Evolutionary conservation across 2,797 vertebrate species (phyloP), one percentile per base, ranked within the genome.

Genomic region (Chromobotia macracanthus): DNA sequence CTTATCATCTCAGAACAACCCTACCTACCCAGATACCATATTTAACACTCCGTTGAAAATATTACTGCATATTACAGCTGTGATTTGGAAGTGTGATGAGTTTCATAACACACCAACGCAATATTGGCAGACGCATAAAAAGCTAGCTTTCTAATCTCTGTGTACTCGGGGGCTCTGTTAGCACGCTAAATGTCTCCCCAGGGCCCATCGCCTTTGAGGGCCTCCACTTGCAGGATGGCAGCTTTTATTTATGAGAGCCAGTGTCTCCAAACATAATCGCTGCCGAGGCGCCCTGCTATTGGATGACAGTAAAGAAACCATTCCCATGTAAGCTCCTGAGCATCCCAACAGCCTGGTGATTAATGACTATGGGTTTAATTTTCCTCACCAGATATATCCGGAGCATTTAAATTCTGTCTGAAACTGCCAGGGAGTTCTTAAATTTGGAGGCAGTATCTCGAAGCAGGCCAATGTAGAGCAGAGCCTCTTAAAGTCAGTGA

Each of bases 161-260:
- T 72, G 51, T 79, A 23, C 83, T 84, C 72, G 11, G 3, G 46
- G 44, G 76, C 60, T 81, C 72, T 53, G 79, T 80, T 82, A 75
- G 77, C 46, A 28, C 5, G 64, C 58, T 68, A 79, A 86, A 84
- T 74, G 79, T 83, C 46, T 77, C 83, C 81, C 71, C 18, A 21
- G 69, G 69, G 81, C 71, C 50, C 2, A 5, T 28, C 31, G 83
- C 76, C 58, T 80, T 82, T 79, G 61, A 77, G 41, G 55, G 28
- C 41, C 18, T 35, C 60, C 60, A 64, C 69, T 79, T 73, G 76
- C 83, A 79, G 81, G 48, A 81, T 81, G 79, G 65, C 81, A 83
- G 72, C 60, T 55, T 70, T 82, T 86, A 84, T 86, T 84, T 84
- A 84, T 68, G 81, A 84, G 79, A 61, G 53, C 55, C 31, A 35